Conservation (phyloP, 1,140 invertebrate species). For the Zaprionus africanus region DNA sequence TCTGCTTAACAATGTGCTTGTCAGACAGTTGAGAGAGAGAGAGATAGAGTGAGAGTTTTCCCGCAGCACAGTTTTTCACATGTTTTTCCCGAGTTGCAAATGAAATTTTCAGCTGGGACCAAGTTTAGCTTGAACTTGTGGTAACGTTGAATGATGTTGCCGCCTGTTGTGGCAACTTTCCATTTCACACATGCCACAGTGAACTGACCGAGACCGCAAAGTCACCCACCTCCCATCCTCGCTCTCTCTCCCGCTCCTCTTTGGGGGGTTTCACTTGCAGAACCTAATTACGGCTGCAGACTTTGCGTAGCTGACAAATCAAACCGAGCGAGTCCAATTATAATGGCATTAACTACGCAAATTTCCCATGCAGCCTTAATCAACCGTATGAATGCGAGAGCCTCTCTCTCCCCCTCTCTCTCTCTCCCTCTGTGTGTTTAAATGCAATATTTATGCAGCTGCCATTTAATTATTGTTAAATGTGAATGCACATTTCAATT, state of each 20-base stretch:
- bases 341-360: not conserved
- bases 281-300: conserved; percentile 11
- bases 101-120: conserved; percentile 46
- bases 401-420: too few species aligned
- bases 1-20: conserved; percentile 1
- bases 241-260: too few species aligned
- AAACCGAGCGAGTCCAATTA: not conserved
- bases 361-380: not conserved
- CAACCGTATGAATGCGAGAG: not conserved
- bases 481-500: conserved; percentile 4
- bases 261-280: not conserved
- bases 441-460: conserved; percentile 8
- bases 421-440: not conserved
- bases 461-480: conserved; percentile 7
- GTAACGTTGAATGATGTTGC: conserved; percentile 17
- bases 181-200: conserved; percentile 26
- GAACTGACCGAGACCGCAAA: conserved; percentile 11
- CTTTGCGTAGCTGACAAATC: not conserved
- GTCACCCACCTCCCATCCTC: not conserved
- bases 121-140: conserved; percentile 16
- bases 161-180: conserved; percentile 1
- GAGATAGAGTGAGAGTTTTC: conserved; percentile 17
- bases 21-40: not conserved
- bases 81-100: conserved; percentile 41
- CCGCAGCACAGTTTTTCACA: conserved; percentile 3